A percentile compares a stretch with the other conserved stretches of the same genome.
These are phyloP conservation scores for Gari tellinella DNA, from an alignment of 2,888 invertebrate species.

Conservation along the genomic window DNA sequence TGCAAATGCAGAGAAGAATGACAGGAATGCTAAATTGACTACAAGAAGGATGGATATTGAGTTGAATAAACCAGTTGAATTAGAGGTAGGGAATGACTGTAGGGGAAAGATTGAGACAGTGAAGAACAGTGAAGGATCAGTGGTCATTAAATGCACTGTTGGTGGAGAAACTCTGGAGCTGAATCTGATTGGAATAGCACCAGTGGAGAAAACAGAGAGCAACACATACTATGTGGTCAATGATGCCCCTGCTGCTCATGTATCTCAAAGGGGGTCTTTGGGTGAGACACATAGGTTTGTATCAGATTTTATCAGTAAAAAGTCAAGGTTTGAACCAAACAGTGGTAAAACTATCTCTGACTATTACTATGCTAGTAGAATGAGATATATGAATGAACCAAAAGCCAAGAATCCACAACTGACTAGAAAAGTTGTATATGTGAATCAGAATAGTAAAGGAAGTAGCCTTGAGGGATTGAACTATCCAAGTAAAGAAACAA, in stretches of 20 bases:
- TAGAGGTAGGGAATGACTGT: slow-evolving; percentile 43
- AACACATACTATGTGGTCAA: not conserved
- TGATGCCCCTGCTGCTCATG: too few relatives aligned
- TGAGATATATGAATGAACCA: slow-evolving; percentile 16
- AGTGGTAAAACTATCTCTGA: slow-evolving; percentile 6
- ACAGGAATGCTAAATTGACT: not conserved
- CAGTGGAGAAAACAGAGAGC: not conserved
- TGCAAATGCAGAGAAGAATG: not conserved
- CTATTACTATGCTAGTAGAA: slow-evolving; percentile 46
- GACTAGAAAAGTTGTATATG: too few relatives aligned
- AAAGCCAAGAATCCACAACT: not conserved
- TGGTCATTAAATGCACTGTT: slow-evolving; percentile 35
- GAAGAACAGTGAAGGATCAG: slow-evolving; percentile 27
- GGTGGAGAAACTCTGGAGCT: slow-evolving; percentile 39
- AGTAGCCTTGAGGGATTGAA: too few relatives aligned
- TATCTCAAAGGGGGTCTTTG: too few relatives aligned
- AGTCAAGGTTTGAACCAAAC: too few relatives aligned
- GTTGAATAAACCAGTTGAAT: slow-evolving; percentile 29
- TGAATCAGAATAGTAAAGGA: too few relatives aligned
- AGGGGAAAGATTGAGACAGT: slow-evolving; percentile 42
- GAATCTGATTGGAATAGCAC: slow-evolving; percentile 30
- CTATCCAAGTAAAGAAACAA: too few relatives aligned
- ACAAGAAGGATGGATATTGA: slow-evolving; percentile 20
- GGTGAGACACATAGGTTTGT: too few relatives aligned
- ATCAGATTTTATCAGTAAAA: too few relatives aligned